Evolutionary conservation across 53 echinoderm and acorn worm genomes (phyloP), one percentile per base, ranked within the genome.

Genomic region (Patiria pectinifera): DNA sequence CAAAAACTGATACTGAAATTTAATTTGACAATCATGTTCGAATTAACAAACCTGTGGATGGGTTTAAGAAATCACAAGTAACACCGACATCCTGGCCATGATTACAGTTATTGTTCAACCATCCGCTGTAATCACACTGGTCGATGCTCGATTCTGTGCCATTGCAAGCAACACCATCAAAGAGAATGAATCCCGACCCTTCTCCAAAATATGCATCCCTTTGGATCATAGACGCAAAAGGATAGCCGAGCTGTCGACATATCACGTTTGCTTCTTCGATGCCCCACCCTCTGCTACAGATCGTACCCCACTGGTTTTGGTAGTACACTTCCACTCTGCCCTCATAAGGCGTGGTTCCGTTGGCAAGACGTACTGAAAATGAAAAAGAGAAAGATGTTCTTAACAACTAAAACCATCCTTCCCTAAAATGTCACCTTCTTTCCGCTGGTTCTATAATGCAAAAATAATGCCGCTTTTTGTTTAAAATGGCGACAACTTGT

Each of bases 41-140:
- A 12, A 10, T 53, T 86, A 58, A 82, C 86, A 82, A 2, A 63
- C 66, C 66, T 66, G 66, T 14, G 0, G 66, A 66, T 4, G 66
- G 66, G 19, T 0, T 66, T 0, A 66, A 18, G 19, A 66, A 16
- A 0, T 66, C 25, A 7, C 88, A 87, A 18, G 70, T 66, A 2
- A 93, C 84, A 25, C 93, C 93, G 13, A 89, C 93, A 59, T 93
- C 93, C 62, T 93, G 76, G 49, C n/a, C 2, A 48, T 93, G 89
- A 7, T 62, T 47, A 43, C 93, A 93, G 69, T 93, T 78, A 16
- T 85, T 60, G 10, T 71, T 19, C 11, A 62, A 83, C 47, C 59
- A 74, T 35, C 90, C 89, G 44, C 21, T 1, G 84, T 93, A 74
- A 23, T 26, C 6, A 61, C 93, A 93, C 1, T 89, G 49, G 25